Base-by-base conservation (phyloP, 1,140 invertebrate genomes). In the Dreissena rostriformis region DNA sequence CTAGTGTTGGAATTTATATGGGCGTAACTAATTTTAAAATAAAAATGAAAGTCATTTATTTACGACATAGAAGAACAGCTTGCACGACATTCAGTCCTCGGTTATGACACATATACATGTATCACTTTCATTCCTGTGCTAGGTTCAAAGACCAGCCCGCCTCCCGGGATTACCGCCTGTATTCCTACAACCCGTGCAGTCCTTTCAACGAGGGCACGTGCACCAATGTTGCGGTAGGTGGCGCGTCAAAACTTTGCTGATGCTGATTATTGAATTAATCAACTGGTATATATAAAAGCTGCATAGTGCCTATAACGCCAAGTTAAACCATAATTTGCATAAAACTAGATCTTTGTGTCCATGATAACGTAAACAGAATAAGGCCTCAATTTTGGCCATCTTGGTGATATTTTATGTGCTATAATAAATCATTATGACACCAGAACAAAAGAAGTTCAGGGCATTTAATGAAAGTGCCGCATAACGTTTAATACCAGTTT, bases 141-240 rank as follows among this genome's bases (percentile, higher is more conserved):
- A 78, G 76, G 29, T 78, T 78, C 39, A 22, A 53, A 28, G 76
- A 73, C 51, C 51, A 26, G 15, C 11, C 49, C 29, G 2, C 28
- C 5, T 65, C 11, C 2, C 17, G 17, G 39, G 80, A 82, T 68
- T 57, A 39, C 2, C 75, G 28, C 39, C 39, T 75, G 49, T 82
- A 74, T 39, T 82, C 80, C 15, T 82, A 82, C 52, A 75, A 74
- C 22, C 80, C 80, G 4, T 82, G 80, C 55, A 28, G 26, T 15
- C 17, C 71, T 53, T 82, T 82, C 39, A 57, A 53, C 5, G 80
- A 82, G 63, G 63, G 51, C 8, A 52, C 11, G 7, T 82, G 80
- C 55, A 14, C 24, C n/a, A 73, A 68, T 55, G 80, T 75, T 5
- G 71, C 80, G 10, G 80, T 82, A 73, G 14, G 80, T 67, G 26